These are phyloP conservation scores for Rugalucina vietnamica DNA, from an alignment of 2,888 invertebrate genomes.

Conservation along the genomic window DNA sequence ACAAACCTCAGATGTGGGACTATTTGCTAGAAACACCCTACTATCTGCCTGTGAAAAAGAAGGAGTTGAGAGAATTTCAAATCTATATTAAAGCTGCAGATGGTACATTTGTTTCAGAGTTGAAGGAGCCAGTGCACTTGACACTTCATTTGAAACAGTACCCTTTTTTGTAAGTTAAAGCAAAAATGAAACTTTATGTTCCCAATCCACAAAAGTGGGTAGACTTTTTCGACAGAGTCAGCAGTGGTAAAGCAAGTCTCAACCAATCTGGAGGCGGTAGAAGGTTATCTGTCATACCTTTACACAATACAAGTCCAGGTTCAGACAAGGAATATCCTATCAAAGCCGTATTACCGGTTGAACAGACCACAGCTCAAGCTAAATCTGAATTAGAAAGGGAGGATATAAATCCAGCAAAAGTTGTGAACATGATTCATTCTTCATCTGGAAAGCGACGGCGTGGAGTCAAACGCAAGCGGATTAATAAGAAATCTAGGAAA, in stretches of 20 bases:
- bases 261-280: slow-evolving; percentile 21
- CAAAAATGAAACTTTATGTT: slow-evolving; percentile 35
- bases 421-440: slow-evolving; percentile 16
- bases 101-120: neutral
- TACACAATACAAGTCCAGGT: neutral
- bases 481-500: slow-evolving; percentile 6
- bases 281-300: slow-evolving; percentile 4
- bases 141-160: slow-evolving; percentile 35
- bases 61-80: slow-evolving; percentile 25
- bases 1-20: slow-evolving; percentile 1
- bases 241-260: slow-evolving; percentile 18
- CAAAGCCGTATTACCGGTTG: slow-evolving; percentile 15
- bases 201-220: slow-evolving; percentile 50
- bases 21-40: neutral
- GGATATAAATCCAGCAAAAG: slow-evolving; percentile 17
- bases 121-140: slow-evolving; percentile 20
- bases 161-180: slow-evolving; percentile 1
- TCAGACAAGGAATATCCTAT: slow-evolving; percentile 3
- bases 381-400: slow-evolving; percentile 7
- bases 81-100: slow-evolving; percentile 24
- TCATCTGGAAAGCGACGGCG: slow-evolving; percentile 16
- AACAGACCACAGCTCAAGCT: slow-evolving; percentile 22
- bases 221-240: slow-evolving; percentile 23
- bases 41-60: slow-evolving; percentile 25
- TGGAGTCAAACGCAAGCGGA: slow-evolving; percentile 26